A percentile compares a stretch with the other conserved stretches of the same genome.
Evolutionary conservation across 1,140 invertebrate genomes (phyloP).

Genomic region (Pseudomyrmex flavicornis): DNA sequence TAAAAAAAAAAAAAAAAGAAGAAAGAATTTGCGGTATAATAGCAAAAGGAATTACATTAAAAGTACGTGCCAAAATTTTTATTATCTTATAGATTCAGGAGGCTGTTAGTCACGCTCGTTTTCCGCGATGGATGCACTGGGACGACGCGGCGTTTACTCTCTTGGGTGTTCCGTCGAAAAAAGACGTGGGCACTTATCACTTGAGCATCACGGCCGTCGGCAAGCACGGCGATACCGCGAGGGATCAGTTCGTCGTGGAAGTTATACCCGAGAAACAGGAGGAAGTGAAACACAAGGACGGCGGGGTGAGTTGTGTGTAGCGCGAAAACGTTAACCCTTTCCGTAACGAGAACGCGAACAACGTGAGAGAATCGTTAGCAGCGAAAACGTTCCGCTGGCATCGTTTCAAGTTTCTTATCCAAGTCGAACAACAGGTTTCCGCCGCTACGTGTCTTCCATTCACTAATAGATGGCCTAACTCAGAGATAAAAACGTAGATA

Average conservation of each 20-base stretch:
- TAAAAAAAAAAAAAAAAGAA: background rate
- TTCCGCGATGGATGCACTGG: conserved; percentile 80
- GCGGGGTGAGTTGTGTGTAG: conserved; percentile 73
- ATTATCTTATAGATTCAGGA: conserved; percentile 67
- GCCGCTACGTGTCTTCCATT: background rate
- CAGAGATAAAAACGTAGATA: background rate
- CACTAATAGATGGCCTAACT: conserved; percentile 43
- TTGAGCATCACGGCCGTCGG: conserved; percentile 84
- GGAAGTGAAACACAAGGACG: conserved; percentile 77
- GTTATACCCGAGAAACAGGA: conserved; percentile 83
- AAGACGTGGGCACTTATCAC: conserved; percentile 86
- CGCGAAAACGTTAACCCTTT: conserved; percentile 9
- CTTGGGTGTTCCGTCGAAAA: conserved; percentile 86
- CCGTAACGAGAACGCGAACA: conserved; percentile 18
- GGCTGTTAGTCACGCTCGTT: conserved; percentile 48
- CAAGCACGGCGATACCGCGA: conserved; percentile 80
- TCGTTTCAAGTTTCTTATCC: conserved; percentile 64
- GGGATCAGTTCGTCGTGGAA: conserved; percentile 87
- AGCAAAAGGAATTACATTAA: background rate
- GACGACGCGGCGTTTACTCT: conserved; percentile 82
- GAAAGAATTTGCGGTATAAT: too few species aligned
- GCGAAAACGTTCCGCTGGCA: conserved; percentile 60
- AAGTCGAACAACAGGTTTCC: conserved; percentile 66
- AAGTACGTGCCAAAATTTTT: background rate
- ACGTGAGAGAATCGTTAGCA: conserved; percentile 57